Base-by-base conservation (phyloP, 2,113 vertebrate species). In the Crotophaga sulcirostris region DNA sequence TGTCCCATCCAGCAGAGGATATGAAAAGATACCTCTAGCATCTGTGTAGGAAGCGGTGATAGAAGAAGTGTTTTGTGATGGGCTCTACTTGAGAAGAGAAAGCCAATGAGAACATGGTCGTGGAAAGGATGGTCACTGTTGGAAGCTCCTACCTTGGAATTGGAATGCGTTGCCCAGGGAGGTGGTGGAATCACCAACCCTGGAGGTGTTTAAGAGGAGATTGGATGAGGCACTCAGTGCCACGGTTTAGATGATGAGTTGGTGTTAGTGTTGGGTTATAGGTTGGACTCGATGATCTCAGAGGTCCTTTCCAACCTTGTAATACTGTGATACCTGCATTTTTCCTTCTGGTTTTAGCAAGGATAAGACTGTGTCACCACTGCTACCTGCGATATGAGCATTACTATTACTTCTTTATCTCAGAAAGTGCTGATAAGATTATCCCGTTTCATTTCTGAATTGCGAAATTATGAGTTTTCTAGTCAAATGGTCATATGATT, bases 11-110 rank as follows among this genome's bases (percentile, higher is more conserved):
- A 49, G 56, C 0, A 6, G 33, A 51, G 15, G 5, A 25, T 2
- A 5, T 58, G 16, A 19, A 40, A 13, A 29, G 7, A 4, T 1
- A 8, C 25, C 9, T 20, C 16, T n/a, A 84, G 80, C 73, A 64
- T 67, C 5, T 1, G 8, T 38, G 13, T 25, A 58, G 36, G 33
- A 83, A 1, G 5, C 14, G 26, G 4, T 42, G 33, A 23, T 84
- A 1, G 3, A 66, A 17, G 54, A 11, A 31, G 31, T 3, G 0
- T 18, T 0, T 6, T 28, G 45, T n/a, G 15, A 31, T 38, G 34
- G 68, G 36, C 18, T 6, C 3, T 49, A 5, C 64, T 3, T 3
- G 55, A 34, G 51, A 70, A 54, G 15, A 60, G 52, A n/a, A 75
- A 78, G 16, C 31, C 16, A 12, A 16, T 34, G 31, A 45, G 55